Conservation (phyloP, 2,888 invertebrate genomes). For the Rotaria magnacalcarata region DNA sequence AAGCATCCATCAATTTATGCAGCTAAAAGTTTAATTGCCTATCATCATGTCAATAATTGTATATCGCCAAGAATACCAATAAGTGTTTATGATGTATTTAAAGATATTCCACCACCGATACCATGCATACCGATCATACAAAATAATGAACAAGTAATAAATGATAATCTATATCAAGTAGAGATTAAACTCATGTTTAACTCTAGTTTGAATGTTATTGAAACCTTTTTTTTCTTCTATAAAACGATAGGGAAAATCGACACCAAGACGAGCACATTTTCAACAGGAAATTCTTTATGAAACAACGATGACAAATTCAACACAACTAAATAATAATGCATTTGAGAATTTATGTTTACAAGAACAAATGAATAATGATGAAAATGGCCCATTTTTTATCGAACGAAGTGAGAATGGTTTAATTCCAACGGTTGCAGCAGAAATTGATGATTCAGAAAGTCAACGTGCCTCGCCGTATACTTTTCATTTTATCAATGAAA, state of each 20-base stretch:
- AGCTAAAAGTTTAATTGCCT: slow-evolving; percentile 68
- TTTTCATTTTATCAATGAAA: slow-evolving; percentile 35
- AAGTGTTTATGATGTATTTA: slow-evolving; percentile 8
- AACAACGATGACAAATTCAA: not conserved
- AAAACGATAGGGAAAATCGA: not conserved
- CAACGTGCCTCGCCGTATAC: not conserved
- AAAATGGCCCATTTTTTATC: not conserved
- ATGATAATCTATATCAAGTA: not conserved
- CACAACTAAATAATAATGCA: not conserved
- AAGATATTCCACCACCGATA: not conserved
- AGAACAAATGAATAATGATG: not conserved
- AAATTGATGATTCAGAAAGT: not conserved
- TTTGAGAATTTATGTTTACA: not conserved
- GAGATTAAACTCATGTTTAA: not conserved
- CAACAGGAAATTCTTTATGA: not conserved
- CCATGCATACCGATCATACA: not conserved
- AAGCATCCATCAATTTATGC: slow-evolving; percentile 81
- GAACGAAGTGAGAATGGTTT: slow-evolving; percentile 16
- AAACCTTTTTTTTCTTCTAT: not conserved
- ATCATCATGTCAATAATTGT: slow-evolving; percentile 58
- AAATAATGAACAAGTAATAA: not conserved
- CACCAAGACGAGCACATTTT: not conserved
- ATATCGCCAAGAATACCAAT: not conserved
- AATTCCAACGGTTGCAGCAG: not conserved
- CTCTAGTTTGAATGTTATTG: not conserved